Conservation (phyloP, 2,113 vertebrate species). For the Gymnogyps californianus region DNA sequence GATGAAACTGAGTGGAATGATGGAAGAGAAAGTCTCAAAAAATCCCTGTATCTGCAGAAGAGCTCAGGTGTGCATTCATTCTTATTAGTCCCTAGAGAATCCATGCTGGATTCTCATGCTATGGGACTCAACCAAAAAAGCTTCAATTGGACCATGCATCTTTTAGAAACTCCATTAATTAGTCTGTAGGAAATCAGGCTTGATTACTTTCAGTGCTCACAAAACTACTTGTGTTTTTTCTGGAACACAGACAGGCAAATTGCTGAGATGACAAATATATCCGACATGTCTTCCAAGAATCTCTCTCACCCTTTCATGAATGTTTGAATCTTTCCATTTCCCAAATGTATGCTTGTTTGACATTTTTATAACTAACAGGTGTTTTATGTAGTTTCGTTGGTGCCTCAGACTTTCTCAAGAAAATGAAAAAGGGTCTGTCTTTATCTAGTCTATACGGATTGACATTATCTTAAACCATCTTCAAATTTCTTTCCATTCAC, state of each 20-base stretch:
- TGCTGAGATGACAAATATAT: slow-evolving; percentile 14
- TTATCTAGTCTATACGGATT: neutral
- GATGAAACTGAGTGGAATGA: neutral
- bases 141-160: neutral
- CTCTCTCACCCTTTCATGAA: neutral
- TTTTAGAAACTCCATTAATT: neutral
- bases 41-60: neutral
- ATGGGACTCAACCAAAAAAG: neutral
- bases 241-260: neutral
- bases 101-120: neutral
- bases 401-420: neutral
- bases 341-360: neutral
- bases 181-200: neutral
- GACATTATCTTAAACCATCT: slow-evolving; percentile 24
- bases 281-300: neutral
- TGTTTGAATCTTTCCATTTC: neutral
- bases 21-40: neutral
- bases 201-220: neutral
- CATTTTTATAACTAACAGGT: slow-evolving; percentile 36
- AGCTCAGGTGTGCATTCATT: neutral
- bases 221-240: neutral
- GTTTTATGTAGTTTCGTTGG: neutral
- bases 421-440: neutral
- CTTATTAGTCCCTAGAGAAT: neutral
- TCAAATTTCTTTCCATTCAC: slow-evolving; percentile 2